Evolutionary conservation across 2,888 invertebrate species (phyloP), one percentile per base, ranked within the genome.

Genomic region (Germaria angustata): DNA sequence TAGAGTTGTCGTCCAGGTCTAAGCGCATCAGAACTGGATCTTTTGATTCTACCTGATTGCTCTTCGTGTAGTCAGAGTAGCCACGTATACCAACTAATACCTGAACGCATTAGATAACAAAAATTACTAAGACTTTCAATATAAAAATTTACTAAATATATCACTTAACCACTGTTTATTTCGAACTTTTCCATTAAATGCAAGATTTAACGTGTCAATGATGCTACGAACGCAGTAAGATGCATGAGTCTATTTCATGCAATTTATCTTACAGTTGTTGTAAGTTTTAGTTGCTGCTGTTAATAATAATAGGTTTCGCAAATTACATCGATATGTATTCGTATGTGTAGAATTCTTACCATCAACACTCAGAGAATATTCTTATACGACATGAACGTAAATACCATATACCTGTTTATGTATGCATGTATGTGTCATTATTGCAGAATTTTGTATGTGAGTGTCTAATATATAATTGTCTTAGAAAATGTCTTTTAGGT

Each of bases 401-500:
- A 4, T 17, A 15, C 3, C 4, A 22, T 2, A 36, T 63, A n/a
- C n/a, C 20, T 51, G 36, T 9, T n/a, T 15, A 24, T 46, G 36
- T 9, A 17, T 22, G 28, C 6, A 41, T 51, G 8, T 46, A 34
- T 51, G 24, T 9, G 15, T 68, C 28, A 28, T 17, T 17, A 17
- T 28, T 51, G 24, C 24, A 39, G 32, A 9, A 22, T 28, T 9
- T 7, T 28, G 28, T 20, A 28, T 39, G 49, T 28, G 34, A 36
- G 49, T 44, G 9, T 46, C 22, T 24, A 34, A 46, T 13, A 63
- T 2, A 72, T 75, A 82, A 82, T 79, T 82, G 75, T 71, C 65
- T 61, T 79, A 53, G 75, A 79, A 78, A 76, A 79, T 82, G 75
- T 76, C 82, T 76, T 71, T 82, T 76, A 68, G 76, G 82, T 82